These are phyloP conservation scores for Gadus chalcogrammus DNA, from an alignment of 2,113 vertebrate genomes.

Conservation along the genomic window DNA sequence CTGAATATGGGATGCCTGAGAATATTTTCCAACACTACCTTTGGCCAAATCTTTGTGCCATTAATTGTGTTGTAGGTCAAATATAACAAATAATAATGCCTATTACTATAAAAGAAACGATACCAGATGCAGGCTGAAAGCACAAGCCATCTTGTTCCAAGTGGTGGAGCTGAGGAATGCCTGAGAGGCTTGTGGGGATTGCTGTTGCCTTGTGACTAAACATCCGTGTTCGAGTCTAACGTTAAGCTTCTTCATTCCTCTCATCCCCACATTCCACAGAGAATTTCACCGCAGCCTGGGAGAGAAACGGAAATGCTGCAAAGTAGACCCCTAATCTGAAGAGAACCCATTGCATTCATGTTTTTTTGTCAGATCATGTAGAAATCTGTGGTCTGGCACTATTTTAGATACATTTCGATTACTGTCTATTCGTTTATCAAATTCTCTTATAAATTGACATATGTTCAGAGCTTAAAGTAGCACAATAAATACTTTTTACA, in stretches of 20 bases:
- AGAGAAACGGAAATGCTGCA: slow-evolving; percentile 6
- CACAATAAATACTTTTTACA: slow-evolving; percentile 49
- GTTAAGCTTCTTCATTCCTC: slow-evolving; percentile 10
- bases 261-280: slow-evolving; percentile 43
- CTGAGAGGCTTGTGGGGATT: slow-evolving; percentile 16
- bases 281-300: slow-evolving; percentile 23
- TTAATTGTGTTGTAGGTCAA: not conserved
- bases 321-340: not conserved
- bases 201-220: slow-evolving; percentile 33
- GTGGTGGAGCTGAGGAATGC: not conserved
- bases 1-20: not conserved
- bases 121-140: not conserved
- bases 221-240: not conserved
- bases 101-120: slow-evolving; percentile 8
- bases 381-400: slow-evolving; percentile 29
- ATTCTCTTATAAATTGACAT: not conserved
- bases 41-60: slow-evolving; percentile 20
- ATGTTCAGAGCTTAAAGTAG: not conserved
- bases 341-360: not conserved
- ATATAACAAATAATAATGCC: not conserved
- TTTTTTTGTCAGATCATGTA: not conserved
- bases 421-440: not conserved
- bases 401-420: slow-evolving; percentile 6
- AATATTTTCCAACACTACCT: not conserved
- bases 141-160: slow-evolving; percentile 2